These are phyloP conservation scores for Cyprinodon tularosa DNA, from an alignment of 2,113 vertebrate genomes.

Conservation along the genomic window DNA sequence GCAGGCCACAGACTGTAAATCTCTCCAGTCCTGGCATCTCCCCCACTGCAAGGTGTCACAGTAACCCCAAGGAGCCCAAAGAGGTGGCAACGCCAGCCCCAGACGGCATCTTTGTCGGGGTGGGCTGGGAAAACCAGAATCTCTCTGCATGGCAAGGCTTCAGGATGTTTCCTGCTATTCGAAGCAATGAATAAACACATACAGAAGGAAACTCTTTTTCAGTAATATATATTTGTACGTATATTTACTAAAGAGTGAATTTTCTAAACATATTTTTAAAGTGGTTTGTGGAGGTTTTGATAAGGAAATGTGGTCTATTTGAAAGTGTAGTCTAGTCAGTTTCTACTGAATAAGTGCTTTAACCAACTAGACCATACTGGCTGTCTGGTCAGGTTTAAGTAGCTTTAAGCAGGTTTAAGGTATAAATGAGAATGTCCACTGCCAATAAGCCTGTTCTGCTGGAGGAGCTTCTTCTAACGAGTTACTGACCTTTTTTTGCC, in stretches of 20 bases:
- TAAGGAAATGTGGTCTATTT: not conserved
- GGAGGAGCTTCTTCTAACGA: not conserved
- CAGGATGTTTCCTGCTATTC: no score
- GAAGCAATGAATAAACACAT: no score
- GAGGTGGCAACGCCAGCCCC: constrained; percentile 31
- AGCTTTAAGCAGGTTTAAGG: no score
- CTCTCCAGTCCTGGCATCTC: constrained; percentile 53
- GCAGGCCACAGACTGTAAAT: constrained; percentile 59
- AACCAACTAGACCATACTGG: not conserved
- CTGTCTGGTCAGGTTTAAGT: not conserved
- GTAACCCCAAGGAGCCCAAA: constrained; percentile 27
- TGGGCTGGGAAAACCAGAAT: constrained; percentile 22
- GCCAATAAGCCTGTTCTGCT: no score
- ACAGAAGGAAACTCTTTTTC: not conserved
- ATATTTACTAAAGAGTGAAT: not conserved
- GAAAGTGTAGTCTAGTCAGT: not conserved
- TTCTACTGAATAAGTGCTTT: not conserved
- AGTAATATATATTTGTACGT: not conserved
- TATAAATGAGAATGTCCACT: not conserved
- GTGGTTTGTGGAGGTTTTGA: not conserved
- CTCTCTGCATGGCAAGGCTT: constrained; percentile 14
- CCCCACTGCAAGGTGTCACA: constrained; percentile 54
- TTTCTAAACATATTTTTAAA: not conserved
- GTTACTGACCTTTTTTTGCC: not conserved
- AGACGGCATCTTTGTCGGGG: constrained; percentile 36